phyloP scores from a whole-genome alignment of 2,797 vertebrate species.

The Acrocephalus scirpaceus region DNA sequence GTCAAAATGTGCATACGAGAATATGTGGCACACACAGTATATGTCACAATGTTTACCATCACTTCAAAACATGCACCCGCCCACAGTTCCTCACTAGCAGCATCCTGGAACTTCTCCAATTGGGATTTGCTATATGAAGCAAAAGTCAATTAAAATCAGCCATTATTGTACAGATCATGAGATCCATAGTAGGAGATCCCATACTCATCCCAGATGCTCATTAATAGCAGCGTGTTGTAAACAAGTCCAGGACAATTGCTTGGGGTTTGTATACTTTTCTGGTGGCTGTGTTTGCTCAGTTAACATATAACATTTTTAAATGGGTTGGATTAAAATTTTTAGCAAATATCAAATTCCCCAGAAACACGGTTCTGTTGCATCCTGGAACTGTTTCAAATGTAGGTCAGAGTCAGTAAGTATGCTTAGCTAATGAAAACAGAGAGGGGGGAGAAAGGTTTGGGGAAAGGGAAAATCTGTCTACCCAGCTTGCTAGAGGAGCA shows the following conservation, averaged over 20 bases:
- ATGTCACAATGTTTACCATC: conserved; percentile 71
- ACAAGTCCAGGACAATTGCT: conserved; percentile 35
- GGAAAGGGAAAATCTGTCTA: neutral
- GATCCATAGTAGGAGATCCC: conserved; percentile 40
- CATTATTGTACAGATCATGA: conserved; percentile 66
- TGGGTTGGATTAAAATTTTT: conserved; percentile 3
- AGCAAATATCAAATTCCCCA: conserved; percentile 39
- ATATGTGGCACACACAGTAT: conserved; percentile 66
- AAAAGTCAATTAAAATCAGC: conserved; percentile 73
- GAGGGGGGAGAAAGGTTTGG: neutral
- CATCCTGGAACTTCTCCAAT: conserved; percentile 67
- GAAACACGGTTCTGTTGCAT: neutral
- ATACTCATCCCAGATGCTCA: conserved; percentile 55
- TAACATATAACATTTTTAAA: conserved; percentile 24
- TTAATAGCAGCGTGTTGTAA: conserved; percentile 55
- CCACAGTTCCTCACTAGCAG: conserved; percentile 62
- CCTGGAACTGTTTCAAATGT: conserved; percentile 32
- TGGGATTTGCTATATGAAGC: conserved; percentile 66
- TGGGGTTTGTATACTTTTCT: conserved; percentile 1
- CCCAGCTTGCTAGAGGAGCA: neutral
- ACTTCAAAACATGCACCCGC: conserved; percentile 71
- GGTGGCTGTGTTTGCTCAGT: conserved; percentile 43
- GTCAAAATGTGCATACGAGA: conserved; percentile 64
- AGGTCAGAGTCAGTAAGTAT: conserved; percentile 39
- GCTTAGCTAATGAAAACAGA: conserved; percentile 15